Conservation (phyloP, 2,113 vertebrate species). For the Misgurnus anguillicaudatus region DNA sequence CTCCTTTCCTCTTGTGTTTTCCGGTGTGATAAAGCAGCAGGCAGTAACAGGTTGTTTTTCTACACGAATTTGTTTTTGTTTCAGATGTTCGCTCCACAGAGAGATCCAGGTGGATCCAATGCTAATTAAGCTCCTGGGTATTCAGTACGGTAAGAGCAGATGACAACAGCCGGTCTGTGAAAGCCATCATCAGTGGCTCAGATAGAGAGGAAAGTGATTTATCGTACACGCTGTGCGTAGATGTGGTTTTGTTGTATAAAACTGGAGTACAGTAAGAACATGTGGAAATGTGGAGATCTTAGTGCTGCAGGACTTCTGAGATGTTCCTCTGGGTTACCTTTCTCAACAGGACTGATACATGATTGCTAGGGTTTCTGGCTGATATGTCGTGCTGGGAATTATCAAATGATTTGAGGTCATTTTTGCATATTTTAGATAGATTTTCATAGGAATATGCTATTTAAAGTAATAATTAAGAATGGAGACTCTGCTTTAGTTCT, state of each 20-base stretch:
- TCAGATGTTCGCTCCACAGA: slow-evolving; percentile 42
- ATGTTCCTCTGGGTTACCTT: background rate
- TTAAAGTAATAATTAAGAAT: no score
- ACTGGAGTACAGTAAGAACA: background rate
- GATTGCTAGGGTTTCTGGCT: background rate
- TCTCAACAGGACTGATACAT: background rate
- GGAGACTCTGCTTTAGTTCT: no score
- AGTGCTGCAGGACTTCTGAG: background rate
- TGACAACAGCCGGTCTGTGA: slow-evolving; percentile 40
- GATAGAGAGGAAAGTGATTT: slow-evolving; percentile 28
- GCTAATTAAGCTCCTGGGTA: slow-evolving; percentile 55
- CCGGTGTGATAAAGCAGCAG: slow-evolving; percentile 36
- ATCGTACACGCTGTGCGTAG: slow-evolving; percentile 52
- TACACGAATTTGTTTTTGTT: slow-evolving; percentile 53
- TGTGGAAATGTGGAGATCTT: slow-evolving; percentile 1
- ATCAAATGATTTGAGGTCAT: background rate
- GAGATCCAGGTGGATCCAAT: slow-evolving; percentile 55
- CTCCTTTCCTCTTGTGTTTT: slow-evolving; percentile 33
- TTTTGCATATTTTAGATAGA: no score
- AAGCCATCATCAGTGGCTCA: slow-evolving; percentile 31
- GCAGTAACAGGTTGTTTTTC: slow-evolving; percentile 52
- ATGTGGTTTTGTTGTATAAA: slow-evolving; percentile 35
- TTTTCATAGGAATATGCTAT: no score
- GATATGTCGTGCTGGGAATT: background rate
- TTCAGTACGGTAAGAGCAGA: slow-evolving; percentile 47